Percentiles rank a stretch among this genome's conserved stretches.
Evolutionary conservation across 1,140 invertebrate species (phyloP).

Genomic region (Chironomus tepperi): DNA sequence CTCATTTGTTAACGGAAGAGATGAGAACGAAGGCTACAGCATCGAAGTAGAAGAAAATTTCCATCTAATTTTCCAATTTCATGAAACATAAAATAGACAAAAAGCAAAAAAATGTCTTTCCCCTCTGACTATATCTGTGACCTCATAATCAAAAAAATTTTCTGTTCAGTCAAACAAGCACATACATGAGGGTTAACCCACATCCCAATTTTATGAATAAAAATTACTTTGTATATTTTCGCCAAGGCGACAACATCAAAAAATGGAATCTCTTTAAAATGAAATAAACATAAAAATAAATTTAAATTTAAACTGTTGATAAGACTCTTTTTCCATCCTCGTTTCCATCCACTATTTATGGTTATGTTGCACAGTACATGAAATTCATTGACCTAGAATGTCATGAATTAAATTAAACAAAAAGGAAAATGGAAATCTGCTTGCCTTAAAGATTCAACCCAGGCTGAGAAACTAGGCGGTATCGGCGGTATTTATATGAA

Average conservation of each 20-base stretch:
- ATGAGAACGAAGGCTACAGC: neutral
- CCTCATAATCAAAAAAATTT: conserved; percentile 14
- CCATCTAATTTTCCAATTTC: neutral
- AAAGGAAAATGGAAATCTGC: no score
- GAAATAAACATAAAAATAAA: conserved; percentile 24
- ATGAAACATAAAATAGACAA: conserved; percentile 11
- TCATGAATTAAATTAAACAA: neutral
- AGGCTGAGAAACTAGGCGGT: no score
- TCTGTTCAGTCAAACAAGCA: neutral
- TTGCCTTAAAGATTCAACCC: no score
- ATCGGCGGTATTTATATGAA: no score
- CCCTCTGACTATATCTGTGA: neutral
- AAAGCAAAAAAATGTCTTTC: neutral
- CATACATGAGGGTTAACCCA: conserved; percentile 16
- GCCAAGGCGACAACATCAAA: neutral
- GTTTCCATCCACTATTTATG: neutral
- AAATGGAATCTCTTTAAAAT: neutral
- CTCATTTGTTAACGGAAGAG: neutral
- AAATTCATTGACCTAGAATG: conserved; percentile 5
- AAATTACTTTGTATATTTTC: neutral
- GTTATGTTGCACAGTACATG: neutral
- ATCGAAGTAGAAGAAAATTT: neutral
- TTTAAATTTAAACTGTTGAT: conserved; percentile 21
- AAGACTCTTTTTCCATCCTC: neutral
- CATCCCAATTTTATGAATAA: neutral